These are phyloP conservation scores for Agrilus biguttatus DNA, from an alignment of 2,888 invertebrate species.

Conservation along the genomic window DNA sequence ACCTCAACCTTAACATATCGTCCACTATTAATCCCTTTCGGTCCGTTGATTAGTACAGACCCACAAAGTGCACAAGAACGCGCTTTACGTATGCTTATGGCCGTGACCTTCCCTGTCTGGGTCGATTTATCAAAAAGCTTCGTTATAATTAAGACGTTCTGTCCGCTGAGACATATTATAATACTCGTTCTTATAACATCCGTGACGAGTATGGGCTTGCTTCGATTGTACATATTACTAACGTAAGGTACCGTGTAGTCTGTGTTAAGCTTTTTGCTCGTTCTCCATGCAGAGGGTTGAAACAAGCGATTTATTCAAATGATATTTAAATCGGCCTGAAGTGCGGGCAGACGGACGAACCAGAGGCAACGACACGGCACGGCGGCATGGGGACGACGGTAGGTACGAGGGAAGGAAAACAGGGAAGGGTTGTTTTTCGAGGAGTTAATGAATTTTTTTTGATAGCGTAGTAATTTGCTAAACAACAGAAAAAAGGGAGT, in stretches of 20 bases:
- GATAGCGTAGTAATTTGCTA: too few species aligned
- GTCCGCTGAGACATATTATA: conserved; percentile 2
- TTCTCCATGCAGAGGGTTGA: conserved; percentile 5
- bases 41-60: too few species aligned
- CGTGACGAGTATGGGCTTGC: not conserved
- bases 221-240: too few species aligned
- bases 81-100: conserved; percentile 2
- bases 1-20: too few species aligned
- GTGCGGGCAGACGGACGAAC: not conserved
- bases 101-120: conserved; percentile 10
- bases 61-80: not conserved
- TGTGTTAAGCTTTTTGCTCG: too few species aligned
- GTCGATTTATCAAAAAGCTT: conserved; percentile 11
- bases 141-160: conserved; percentile 12
- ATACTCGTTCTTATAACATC: conserved; percentile 6
- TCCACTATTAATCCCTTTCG: too few species aligned
- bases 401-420: conserved; percentile 3
- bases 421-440: conserved; percentile 13
- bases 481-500: too few species aligned
- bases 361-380: conserved; percentile 1
- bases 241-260: too few species aligned
- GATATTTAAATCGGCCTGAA: conserved; percentile 14
- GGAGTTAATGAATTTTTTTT: not conserved
- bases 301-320: conserved; percentile 14
- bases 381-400: conserved; percentile 7